These are phyloP conservation scores for Pachycephala philippinensis DNA, from an alignment of 2,113 vertebrate genomes.

Conservation along the genomic window DNA sequence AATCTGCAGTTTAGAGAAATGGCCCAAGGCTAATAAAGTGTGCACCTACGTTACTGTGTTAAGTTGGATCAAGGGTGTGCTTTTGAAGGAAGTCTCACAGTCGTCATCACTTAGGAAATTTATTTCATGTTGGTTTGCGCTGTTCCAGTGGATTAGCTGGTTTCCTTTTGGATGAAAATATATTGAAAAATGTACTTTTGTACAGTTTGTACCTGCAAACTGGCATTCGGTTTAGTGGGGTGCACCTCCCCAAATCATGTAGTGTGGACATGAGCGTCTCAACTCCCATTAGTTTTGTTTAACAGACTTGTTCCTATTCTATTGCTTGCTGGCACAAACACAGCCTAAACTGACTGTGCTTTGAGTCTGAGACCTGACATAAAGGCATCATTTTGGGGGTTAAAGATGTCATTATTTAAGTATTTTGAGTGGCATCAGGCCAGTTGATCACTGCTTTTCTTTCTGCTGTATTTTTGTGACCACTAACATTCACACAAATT, in stretches of 20 bases:
- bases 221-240: accelerated
- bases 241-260: neutral
- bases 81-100: neutral
- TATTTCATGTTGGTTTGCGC: neutral
- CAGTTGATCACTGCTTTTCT: neutral
- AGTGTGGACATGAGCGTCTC: neutral
- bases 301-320: neutral
- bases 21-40: neutral
- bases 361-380: neutral
- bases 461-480: neutral
- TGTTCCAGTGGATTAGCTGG: neutral
- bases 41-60: accelerated
- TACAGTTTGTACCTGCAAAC: neutral
- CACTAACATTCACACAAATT: neutral
- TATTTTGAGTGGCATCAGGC: neutral
- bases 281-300: neutral
- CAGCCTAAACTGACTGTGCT: neutral
- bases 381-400: neutral
- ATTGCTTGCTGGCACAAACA: neutral
- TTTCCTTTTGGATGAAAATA: neutral
- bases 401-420: neutral
- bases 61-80: neutral
- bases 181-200: neutral
- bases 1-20: neutral
- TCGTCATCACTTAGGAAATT: neutral